phyloP scores from a whole-genome alignment of 2,113 vertebrate species.

The Eolophus roseicapilla region DNA sequence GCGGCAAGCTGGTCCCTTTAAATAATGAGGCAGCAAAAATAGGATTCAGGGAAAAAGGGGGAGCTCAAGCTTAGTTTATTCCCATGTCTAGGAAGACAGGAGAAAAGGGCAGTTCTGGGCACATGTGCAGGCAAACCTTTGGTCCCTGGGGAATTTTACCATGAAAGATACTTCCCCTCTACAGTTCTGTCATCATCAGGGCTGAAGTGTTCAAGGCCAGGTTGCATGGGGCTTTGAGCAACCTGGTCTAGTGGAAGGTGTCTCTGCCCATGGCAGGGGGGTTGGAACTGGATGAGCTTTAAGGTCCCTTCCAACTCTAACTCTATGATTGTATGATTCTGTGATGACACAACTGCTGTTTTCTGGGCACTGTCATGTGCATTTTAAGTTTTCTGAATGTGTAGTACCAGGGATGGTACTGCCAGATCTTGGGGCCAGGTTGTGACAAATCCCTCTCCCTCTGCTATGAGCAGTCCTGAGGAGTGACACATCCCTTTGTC shows the following conservation, averaged over 20 bases:
- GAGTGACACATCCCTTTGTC: not conserved
- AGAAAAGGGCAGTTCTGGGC: not conserved
- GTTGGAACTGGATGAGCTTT: not conserved
- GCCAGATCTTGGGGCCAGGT: not conserved
- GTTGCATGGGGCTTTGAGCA: not conserved
- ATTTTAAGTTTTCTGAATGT: not conserved
- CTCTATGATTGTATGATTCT: not conserved
- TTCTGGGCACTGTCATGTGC: not conserved
- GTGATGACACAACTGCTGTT: not conserved
- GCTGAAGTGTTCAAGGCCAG: not conserved
- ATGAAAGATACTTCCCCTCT: not conserved
- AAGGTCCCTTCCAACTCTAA: not conserved
- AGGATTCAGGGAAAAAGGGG: not conserved
- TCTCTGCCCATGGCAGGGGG: not conserved
- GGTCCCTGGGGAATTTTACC: not conserved
- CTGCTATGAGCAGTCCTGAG: rapidly evolving
- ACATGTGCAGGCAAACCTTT: not conserved
- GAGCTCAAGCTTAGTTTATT: not conserved
- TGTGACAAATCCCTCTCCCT: not conserved
- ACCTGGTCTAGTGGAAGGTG: not conserved
- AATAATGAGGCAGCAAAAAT: not conserved
- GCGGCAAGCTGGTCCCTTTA: not conserved
- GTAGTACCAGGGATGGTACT: not conserved
- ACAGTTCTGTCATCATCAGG: not conserved
- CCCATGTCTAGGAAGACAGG: not conserved